Base-by-base conservation (phyloP, 2,797 vertebrate species). In the Bucorvus abyssinicus region DNA sequence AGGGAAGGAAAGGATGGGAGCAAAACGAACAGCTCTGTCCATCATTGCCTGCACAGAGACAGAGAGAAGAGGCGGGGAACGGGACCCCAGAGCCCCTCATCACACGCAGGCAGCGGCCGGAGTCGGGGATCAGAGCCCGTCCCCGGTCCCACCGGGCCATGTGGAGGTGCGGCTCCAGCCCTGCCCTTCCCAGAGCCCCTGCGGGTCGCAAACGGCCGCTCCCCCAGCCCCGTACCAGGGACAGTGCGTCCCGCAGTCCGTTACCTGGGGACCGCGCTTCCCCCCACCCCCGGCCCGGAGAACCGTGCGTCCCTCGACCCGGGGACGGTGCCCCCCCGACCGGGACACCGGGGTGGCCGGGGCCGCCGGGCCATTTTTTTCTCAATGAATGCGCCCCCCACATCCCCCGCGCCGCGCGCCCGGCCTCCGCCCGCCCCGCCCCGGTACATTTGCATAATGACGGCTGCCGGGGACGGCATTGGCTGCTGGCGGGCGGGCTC, bases 361-460 rank as follows among this genome's bases (percentile, higher is more conserved):
- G 29, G 11, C 47, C 56, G 60, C 57, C 55, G 63, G 65, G 38
- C 26, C 19, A 38, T 52, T 74, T 29, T 56, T 20, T 2, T 23
- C 23, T 77, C 84, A 87, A 77, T 65, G 84, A 71, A 21, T 22
- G 71, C 34, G 7, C 67, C 61, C 20, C 27, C 40, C 40, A 49
- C 47, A 34, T 55, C 55, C 57, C 21, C 6, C 56, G 29, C 10
- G 21, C 38, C 38, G 38, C 38, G 24, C 32, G 13, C 15, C 24
- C 10, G 12, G 13, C 26, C 57, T 5, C 63, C 55, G 49, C 52
- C 49, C 52, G 59, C 65, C 61, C 74, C 78, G 65, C 85, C 91
- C 89, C 78, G 45, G 15, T 0, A 1, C 0, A 97, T 98, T 98
- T 98, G 97, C 96, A 98, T 98, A 97, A 95, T 76, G 40, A 90